phyloP scores from a whole-genome alignment of 2,888 invertebrate species.

The Coelinius sp. region DNA sequence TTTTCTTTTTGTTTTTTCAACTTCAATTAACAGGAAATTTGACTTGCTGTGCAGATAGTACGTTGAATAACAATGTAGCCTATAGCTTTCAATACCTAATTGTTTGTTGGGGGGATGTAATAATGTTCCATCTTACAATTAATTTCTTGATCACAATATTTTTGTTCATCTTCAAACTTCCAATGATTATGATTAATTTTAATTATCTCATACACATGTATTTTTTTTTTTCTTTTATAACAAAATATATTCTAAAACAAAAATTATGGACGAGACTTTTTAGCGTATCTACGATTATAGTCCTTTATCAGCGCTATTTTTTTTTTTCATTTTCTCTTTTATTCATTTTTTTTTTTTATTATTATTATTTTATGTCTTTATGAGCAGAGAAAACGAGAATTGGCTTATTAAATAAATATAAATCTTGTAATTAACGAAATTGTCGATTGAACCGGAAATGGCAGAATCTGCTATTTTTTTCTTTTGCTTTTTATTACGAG shows the following conservation, averaged over 20 bases:
- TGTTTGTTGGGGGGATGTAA: constrained; percentile 10
- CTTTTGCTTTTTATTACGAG: neutral
- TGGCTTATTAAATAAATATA: constrained; percentile 15
- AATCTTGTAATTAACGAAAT: constrained; percentile 8
- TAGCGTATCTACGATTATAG: constrained; percentile 8
- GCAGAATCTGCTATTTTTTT: neutral
- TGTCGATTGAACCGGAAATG: neutral
- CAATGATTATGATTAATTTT: neutral
- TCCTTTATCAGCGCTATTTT: constrained; percentile 21
- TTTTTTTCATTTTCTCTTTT: constrained; percentile 28
- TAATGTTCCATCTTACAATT: neutral
- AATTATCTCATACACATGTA: constrained; percentile 20
- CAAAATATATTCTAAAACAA: constrained; percentile 32
- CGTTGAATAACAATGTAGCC: constrained; percentile 21
- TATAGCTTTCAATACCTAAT: constrained; percentile 9
- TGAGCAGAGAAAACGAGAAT: constrained; percentile 7
- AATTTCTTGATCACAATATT: constrained; percentile 10
- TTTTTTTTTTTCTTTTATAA: constrained; percentile 24
- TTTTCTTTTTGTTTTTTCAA: neutral
- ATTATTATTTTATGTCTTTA: constrained; percentile 16
- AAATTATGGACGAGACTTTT: constrained; percentile 22
- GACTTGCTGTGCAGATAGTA: constrained; percentile 19
- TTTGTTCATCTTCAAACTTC: neutral
- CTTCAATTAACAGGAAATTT: constrained; percentile 6
- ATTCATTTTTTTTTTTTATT: constrained; percentile 24